Percentiles rank a stretch among this genome's conserved stretches.
Conservation (phyloP, 2,113 vertebrate genomes). For the Collichthys lucidus region DNA sequence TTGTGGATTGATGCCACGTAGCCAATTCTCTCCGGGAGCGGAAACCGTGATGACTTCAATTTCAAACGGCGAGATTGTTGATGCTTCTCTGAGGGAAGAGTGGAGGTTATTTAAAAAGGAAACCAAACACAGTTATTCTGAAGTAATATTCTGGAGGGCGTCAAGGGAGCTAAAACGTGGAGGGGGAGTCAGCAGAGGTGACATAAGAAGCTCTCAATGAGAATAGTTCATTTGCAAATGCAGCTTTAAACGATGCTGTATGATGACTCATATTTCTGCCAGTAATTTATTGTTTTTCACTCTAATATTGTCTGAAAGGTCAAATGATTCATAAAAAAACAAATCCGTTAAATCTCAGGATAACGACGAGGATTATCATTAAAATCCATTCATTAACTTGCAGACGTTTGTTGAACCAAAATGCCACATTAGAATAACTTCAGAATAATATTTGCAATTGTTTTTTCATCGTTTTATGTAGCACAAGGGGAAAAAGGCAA, state of each 20-base stretch:
- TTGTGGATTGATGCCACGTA: slow-evolving; percentile 26
- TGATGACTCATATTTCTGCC: neutral
- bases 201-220: neutral
- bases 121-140: slow-evolving; percentile 10
- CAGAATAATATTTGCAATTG: neutral
- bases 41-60: slow-evolving; percentile 39
- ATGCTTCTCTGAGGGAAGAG: slow-evolving; percentile 24
- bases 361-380: neutral
- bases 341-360: neutral
- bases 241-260: neutral
- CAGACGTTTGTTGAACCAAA: slow-evolving; percentile 12
- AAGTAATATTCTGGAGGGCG: neutral
- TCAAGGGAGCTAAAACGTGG: neutral
- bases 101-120: neutral
- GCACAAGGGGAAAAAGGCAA: no score
- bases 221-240: neutral
- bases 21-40: slow-evolving; percentile 32
- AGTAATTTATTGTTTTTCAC: neutral
- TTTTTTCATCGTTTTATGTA: no score
- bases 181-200: neutral
- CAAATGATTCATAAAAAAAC: neutral
- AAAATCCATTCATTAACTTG: neutral
- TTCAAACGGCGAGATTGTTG: slow-evolving; percentile 48
- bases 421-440: slow-evolving; percentile 22
- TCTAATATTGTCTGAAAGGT: neutral